Evolutionary conservation across 2,888 invertebrate genomes (phyloP), one percentile per base, ranked within the genome.

Genomic region (Ischnura elegans): DNA sequence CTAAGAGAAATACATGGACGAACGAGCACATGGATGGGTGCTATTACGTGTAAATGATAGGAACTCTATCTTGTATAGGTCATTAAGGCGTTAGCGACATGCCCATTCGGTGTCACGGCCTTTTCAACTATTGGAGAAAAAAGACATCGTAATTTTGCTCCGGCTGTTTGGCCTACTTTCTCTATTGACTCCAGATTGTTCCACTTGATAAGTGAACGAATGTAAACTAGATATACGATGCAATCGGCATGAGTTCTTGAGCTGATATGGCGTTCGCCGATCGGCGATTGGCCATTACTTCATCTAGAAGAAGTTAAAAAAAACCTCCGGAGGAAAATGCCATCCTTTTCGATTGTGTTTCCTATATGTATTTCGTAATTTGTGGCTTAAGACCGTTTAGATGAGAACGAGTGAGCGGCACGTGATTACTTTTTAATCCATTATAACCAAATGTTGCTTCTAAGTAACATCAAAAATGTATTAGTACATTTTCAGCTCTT

Each of bases 181-280:
- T 46, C 86, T 86, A 46, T 86, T 43, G 86, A 86, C 45, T 46
- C 45, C n/a, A 86, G 86, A 86, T 86, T 45, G 86, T 46, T 25
- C 86, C 46, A n/a, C 86, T 86, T 46, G 86, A 86, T 86, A 86
- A 86, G 25, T 86, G 86, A 46, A 46, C 13, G 42, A 43, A 45
- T 43, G 45, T 4, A 86, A 8, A 86, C 86, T 25, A 46, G 45
- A 46, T 46, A 43, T 46, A 46, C 4, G 36, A 86, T 45, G 5
- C 43, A 21, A 86, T 45, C 86, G n/a, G 6, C 42, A 46, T 43
- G 46, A 4, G 36, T 36, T 16, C 76, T 76, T 10, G 36, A 29
- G 76, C 29, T 36, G 76, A 76, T 76, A 76, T 36, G 36, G 76
- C 29, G 36, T 76, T 36, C 13, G 76, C 36, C 76, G 36, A 29